Evolutionary conservation across 2,888 invertebrate genomes (phyloP), one percentile per base, ranked within the genome.

Genomic region (Sycophila texana): DNA sequence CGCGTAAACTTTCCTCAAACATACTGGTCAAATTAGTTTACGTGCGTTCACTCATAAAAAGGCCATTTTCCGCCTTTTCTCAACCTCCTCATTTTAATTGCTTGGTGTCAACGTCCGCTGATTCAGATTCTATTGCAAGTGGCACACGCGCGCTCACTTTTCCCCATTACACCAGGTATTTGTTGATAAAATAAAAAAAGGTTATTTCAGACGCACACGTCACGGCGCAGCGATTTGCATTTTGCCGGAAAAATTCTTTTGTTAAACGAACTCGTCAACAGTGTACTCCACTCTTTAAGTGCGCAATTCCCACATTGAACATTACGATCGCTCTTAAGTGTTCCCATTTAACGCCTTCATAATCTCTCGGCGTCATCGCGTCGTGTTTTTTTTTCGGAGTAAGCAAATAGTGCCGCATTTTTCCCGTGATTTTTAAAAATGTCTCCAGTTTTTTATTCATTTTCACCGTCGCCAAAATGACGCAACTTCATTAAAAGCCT

Each of bases 311-410:
- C 47, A 5, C 58, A n/a, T n/a, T 20, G 7, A n/a, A 4, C 10
- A 72, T 20, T 49, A 22, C 49, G 72, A 16, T 60, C 58, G 53
- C 47, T 30, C 16, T n/a, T 20, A 66, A 61, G 53, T 53, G 53
- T 73, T 73, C 72, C 77, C 73, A 77, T 77, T 39, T 73, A 67
- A 67, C 77, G 61, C 77, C 73, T 77, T 77, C 66, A 66, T 77
- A 66, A 73, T 77, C 72, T 53, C 16, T 4, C 14, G 30, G 12
- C 73, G 66, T 77, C 73, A 53, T 77, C 65, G 53, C 30, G 30
- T 10, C 39, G 39, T 39, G 7, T 39, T 7, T 39, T 39, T 10
- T 39, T 39, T 39, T 39, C 39, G 10, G 26, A 39, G 39, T 39
- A 10, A 7, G 39, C 58, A 55, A 20, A 10, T 22, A 26, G n/a